Evolutionary conservation across 2,888 invertebrate species (phyloP), one percentile per base, ranked within the genome.

Genomic region (Apamea anceps): DNA sequence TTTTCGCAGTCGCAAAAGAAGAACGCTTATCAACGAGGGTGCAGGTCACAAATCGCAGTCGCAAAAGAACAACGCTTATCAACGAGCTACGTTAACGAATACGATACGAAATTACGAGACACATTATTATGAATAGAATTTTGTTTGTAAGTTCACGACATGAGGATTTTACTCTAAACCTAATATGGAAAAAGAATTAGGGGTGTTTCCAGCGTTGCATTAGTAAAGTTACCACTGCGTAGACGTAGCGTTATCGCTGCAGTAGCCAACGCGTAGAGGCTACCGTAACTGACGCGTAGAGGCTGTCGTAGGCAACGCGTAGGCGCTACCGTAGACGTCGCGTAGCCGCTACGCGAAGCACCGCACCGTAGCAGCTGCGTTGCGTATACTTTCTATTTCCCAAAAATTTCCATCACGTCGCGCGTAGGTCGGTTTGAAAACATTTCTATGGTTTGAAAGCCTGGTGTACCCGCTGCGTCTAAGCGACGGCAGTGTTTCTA

Each of bases 391-490:
- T 60, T 75, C n/a, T 48, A 4, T 76, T 62, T 75, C 62, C 12
- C 37, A 48, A 62, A 75, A 48, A 48, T 75, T 48, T 75, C 45
- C 60, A 75, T 32, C 18, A 75, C n/a, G 10, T 25, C 15, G 10
- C 10, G 8, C 10, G n/a, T 57, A 5, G 6, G n/a, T 67, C 4
- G n/a, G n/a, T 72, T n/a, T 72, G 32, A 32, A 32, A 32, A 32
- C 32, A 32, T 32, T 32, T 32, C 32, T 32, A 32, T 32, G n/a
- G n/a, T 72, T n/a, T 72, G 15, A 45, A 62, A 45, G 32, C 62
- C 42, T 54, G 32, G 37, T 45, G 82, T 57, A 65, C 13, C n/a
- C 37, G 32, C 78, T 5, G 32, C 54, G 45, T 78, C n/a, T 78
- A 67, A 45, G 32, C 81, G 28, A 48, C 80, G 4, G 48, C 48